A percentile compares a stretch with the other conserved stretches of the same genome.
These are phyloP conservation scores for Tholera decimalis DNA, from an alignment of 2,888 invertebrate genomes.

Conservation along the genomic window DNA sequence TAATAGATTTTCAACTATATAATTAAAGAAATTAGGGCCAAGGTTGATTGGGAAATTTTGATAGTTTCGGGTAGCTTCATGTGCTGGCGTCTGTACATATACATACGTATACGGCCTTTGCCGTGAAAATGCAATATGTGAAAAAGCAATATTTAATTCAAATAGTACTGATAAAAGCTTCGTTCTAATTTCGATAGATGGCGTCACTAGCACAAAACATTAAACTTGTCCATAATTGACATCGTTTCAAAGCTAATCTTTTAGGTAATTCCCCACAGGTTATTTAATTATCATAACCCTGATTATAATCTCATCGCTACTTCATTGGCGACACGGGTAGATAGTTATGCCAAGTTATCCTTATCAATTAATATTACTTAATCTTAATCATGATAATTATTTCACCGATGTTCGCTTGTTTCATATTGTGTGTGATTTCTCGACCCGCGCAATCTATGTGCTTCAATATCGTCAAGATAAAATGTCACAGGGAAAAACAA, in stretches of 20 bases:
- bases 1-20: too few relatives aligned
- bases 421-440: too few relatives aligned
- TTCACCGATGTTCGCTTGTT: too few relatives aligned
- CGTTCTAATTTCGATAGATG: not conserved
- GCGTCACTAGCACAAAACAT: not conserved
- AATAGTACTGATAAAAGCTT: too few relatives aligned
- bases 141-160: too few relatives aligned
- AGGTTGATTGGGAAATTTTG: too few relatives aligned
- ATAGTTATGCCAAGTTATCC: not conserved
- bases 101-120: too few relatives aligned
- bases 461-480: not conserved
- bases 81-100: too few relatives aligned
- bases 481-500: not conserved
- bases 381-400: not conserved
- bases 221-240: not conserved
- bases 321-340: not conserved
- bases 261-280: conserved; percentile 3
- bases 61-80: too few relatives aligned
- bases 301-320: not conserved
- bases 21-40: too few relatives aligned
- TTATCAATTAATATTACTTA: conserved; percentile 16
- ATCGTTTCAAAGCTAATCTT: not conserved
- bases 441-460: too few relatives aligned
- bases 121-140: too few relatives aligned
- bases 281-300: not conserved